These are phyloP conservation scores for Dryocosmus kuriphilus DNA, from an alignment of 2,888 invertebrate genomes.

Conservation along the genomic window DNA sequence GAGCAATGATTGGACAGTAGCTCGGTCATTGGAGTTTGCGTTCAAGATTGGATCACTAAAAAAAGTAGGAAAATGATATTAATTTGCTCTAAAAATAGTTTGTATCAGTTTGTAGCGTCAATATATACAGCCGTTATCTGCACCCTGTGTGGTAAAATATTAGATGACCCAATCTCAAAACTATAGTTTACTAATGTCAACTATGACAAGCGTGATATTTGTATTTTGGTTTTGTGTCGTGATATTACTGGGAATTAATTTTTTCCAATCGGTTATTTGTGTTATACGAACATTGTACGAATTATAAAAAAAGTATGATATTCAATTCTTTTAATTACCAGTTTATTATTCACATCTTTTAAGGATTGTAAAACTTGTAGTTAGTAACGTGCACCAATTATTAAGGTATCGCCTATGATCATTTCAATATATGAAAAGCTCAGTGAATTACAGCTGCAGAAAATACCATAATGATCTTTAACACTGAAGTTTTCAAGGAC, in stretches of 20 bases:
- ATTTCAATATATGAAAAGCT: not conserved
- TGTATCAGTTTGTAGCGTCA: conserved; percentile 50
- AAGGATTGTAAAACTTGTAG: not conserved
- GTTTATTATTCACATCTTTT: not conserved
- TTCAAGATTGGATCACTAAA: conserved; percentile 93
- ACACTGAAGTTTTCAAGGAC: not conserved
- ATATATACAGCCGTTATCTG: conserved; percentile 71
- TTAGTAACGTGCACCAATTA: conserved; percentile 36
- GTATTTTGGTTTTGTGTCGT: conserved; percentile 39
- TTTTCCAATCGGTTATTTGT: not conserved
- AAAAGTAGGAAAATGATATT: conserved; percentile 50
- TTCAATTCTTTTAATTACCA: not conserved
- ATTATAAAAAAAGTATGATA: not conserved
- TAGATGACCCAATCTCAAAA: conserved; percentile 26
- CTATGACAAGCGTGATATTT: conserved; percentile 39
- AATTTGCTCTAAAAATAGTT: not conserved
- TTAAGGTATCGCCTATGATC: not conserved
- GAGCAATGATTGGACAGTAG: conserved; percentile 89
- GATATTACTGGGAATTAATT: conserved; percentile 1
- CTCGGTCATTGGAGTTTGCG: conserved; percentile 91
- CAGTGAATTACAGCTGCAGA: not conserved
- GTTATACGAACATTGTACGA: not conserved
- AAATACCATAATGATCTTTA: not conserved
- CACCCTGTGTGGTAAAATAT: conserved; percentile 23
- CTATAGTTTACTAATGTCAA: conserved; percentile 1